Conservation (phyloP, 2,113 vertebrate genomes). For the Pedionomus torquatus region DNA sequence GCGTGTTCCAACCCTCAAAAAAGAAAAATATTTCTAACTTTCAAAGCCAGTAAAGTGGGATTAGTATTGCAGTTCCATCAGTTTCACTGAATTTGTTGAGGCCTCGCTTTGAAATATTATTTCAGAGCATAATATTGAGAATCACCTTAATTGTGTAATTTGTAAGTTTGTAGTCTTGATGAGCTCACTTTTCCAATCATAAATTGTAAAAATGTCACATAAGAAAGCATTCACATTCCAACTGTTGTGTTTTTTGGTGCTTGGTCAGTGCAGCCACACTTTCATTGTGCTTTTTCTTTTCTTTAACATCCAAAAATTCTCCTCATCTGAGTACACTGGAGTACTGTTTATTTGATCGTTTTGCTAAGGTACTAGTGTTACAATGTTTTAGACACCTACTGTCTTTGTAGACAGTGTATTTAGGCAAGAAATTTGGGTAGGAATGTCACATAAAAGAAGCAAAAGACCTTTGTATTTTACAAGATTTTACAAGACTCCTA, state of each 20-base stretch:
- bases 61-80: not conserved
- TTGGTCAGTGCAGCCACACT: not conserved
- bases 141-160: conserved; percentile 22
- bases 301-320: not conserved
- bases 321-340: no score
- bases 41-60: not conserved
- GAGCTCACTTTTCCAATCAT: conserved; percentile 47
- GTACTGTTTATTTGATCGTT: not conserved
- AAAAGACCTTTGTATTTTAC: not conserved
- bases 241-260: not conserved
- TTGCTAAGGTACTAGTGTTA: not conserved
- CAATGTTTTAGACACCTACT: not conserved
- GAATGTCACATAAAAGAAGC: not conserved
- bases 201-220: conserved; percentile 29
- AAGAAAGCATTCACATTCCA: not conserved
- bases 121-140: conserved; percentile 27
- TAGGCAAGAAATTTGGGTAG: not conserved
- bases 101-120: not conserved
- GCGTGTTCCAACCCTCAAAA: not conserved
- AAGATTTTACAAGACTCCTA: not conserved
- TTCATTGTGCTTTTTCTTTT: not conserved
- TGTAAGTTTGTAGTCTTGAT: conserved; percentile 44
- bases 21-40: not conserved
- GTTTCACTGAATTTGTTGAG: conserved; percentile 6
- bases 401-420: not conserved